Evolutionary conservation across 2,888 invertebrate species (phyloP).

Genomic region (Synanthedon myopaeformis): DNA sequence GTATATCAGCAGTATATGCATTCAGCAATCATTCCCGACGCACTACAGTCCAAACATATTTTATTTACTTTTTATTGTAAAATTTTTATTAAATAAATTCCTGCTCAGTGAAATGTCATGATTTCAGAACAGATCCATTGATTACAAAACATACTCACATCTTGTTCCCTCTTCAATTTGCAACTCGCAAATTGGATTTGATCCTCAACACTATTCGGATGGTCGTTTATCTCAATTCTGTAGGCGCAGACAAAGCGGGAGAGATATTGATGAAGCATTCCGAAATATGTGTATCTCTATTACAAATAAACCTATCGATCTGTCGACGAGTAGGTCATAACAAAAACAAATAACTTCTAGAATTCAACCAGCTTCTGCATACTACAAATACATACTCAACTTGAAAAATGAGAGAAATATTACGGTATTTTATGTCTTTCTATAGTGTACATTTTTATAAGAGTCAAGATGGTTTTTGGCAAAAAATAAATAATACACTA

Average conservation of each 20-base stretch:
- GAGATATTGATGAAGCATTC: constrained; percentile 21
- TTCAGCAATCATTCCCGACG: too few relatives aligned
- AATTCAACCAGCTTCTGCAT: not conserved
- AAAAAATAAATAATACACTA: too few relatives aligned
- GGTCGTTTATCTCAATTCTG: constrained; percentile 55
- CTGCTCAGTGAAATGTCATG: not conserved
- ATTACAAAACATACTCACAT: not conserved
- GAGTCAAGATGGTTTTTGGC: too few relatives aligned
- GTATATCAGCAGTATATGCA: too few relatives aligned
- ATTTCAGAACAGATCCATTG: not conserved
- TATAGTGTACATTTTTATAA: too few relatives aligned
- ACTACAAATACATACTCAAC: too few relatives aligned
- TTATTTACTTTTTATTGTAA: too few relatives aligned
- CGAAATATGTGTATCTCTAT: constrained; percentile 5
- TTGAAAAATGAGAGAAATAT: too few relatives aligned
- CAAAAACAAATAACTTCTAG: not conserved
- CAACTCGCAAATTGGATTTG: constrained; percentile 47
- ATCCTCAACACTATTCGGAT: constrained; percentile 46
- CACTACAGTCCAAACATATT: too few relatives aligned
- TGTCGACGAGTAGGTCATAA: not conserved
- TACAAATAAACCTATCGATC: constrained; percentile 4
- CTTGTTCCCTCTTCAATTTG: constrained; percentile 37
- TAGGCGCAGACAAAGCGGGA: constrained; percentile 29
- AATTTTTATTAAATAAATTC: too few relatives aligned
- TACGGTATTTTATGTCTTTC: too few relatives aligned